These are phyloP conservation scores for Phylloscopus trochiloides DNA, from an alignment of 2,113 vertebrate genomes.

Conservation along the genomic window DNA sequence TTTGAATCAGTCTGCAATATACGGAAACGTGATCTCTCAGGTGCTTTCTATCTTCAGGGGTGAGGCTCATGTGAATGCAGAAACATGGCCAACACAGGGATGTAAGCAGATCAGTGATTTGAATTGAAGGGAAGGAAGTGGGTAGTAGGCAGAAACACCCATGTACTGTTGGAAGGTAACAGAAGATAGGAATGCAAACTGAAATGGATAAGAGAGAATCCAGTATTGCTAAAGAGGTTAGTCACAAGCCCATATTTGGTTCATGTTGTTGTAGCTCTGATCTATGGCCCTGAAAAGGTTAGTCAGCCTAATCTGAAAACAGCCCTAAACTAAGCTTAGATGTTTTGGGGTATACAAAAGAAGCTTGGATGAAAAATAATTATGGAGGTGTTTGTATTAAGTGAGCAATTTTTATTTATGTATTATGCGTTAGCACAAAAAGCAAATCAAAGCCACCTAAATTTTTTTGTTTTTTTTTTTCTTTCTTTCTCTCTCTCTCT, in stretches of 20 bases:
- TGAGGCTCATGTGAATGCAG: background rate
- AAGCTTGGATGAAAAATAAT: background rate
- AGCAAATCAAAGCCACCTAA: background rate
- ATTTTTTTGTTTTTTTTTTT: fast-evolving
- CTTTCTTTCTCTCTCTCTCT: fast-evolving
- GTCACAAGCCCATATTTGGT: fast-evolving
- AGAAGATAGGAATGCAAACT: background rate
- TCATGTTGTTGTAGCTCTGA: background rate
- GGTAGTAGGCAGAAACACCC: background rate
- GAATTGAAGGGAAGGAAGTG: background rate
- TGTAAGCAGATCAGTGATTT: background rate
- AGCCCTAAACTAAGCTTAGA: background rate
- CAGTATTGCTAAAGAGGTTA: background rate
- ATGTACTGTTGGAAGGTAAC: background rate
- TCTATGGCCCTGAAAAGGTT: background rate
- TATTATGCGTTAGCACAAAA: background rate
- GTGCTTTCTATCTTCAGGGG: background rate
- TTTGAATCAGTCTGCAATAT: background rate
- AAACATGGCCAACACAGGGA: background rate
- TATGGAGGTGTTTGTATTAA: background rate
- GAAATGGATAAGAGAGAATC: background rate
- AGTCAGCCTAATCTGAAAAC: background rate
- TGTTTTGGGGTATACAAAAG: background rate
- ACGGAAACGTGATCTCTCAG: background rate
- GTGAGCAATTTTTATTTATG: background rate